Percentiles rank a stretch among this genome's conserved stretches.
Evolutionary conservation across 2,113 vertebrate genomes (phyloP).

Genomic region (Apteryx mantelli): DNA sequence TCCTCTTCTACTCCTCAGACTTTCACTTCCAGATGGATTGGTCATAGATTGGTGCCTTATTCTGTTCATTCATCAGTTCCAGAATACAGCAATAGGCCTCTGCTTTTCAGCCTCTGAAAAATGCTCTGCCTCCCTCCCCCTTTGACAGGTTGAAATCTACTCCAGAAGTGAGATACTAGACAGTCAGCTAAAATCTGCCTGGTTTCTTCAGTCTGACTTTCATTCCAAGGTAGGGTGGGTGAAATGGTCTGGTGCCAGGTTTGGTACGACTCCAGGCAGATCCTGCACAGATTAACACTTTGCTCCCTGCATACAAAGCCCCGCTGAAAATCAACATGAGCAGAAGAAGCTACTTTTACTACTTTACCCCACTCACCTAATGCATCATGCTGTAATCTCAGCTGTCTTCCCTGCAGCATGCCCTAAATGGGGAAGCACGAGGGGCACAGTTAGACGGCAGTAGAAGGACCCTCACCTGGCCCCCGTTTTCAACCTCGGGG

Average conservation of each 20-base stretch:
- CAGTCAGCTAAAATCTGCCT: not conserved
- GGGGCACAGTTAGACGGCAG: fast-evolving
- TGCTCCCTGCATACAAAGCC: not conserved
- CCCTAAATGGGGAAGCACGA: fast-evolving
- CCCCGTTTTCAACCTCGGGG: fast-evolving
- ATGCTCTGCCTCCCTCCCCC: not conserved
- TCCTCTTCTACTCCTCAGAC: not conserved
- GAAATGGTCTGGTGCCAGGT: constrained; percentile 2
- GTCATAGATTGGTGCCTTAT: not conserved
- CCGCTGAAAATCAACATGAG: not conserved
- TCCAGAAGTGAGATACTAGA: not conserved
- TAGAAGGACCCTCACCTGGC: not conserved
- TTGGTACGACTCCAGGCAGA: not conserved
- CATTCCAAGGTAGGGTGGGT: not conserved
- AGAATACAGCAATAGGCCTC: not conserved
- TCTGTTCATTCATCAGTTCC: not conserved
- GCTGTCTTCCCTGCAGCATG: not conserved
- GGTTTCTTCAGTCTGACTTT: constrained; percentile 4
- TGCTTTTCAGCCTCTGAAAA: not conserved
- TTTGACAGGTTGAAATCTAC: not conserved
- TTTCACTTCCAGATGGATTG: not conserved
- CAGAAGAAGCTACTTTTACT: not conserved
- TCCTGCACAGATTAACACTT: constrained; percentile 28
- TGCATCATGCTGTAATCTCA: not conserved
- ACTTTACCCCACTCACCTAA: fast-evolving